Base-by-base conservation (phyloP, 2,113 vertebrate genomes). In the Syngnathoides biaculeatus region DNA sequence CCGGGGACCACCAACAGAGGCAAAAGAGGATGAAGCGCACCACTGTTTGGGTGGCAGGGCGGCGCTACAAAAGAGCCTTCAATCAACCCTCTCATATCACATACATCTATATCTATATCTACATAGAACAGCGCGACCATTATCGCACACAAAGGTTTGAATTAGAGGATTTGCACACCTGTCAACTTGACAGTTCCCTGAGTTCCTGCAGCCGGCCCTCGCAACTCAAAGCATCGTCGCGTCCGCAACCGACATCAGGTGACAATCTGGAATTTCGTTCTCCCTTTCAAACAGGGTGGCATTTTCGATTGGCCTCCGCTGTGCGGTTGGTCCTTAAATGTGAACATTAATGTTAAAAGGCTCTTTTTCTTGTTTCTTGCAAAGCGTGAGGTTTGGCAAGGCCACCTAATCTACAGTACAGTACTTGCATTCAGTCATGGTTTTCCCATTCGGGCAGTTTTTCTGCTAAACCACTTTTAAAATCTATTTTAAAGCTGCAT, bases 1-100 rank as follows among this genome's bases (percentile, higher is more conserved):
- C 81, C 79, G 82, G 85, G 83, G 92, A 92, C 92, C 92, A 93
- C 91, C 91, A 91, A 92, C 85, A 84, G 87, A 91, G 90, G 86
- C 83, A 78, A 65, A 81, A 78, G 73, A 85, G 89, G 84, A 88
- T 86, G 82, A 87, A 79, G 79, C 80, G 85, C 86, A 84, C 75
- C 69, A 79, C 90, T 71, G 89, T 92, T 91, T 92, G 91, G 92
- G 90, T 91, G 90, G 90, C 86, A 88, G 91, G 85, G 86, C 72
- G 80, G 86, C 77, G 86, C 87, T 88, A 84, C 75, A 81, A 85
- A 84, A 72, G 77, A 78, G 86, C 84, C 82, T 83, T 79, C 83
- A 84, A 89, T 91, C 90, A 88, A 86, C 88, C 84, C 78, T 68
- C 68, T 89, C 87, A 85, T 80, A 87, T 88, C 86, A 57, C 84